phyloP scores from a whole-genome alignment of 2,888 invertebrate genomes.

The Lepeophtheirus nordmannii region DNA sequence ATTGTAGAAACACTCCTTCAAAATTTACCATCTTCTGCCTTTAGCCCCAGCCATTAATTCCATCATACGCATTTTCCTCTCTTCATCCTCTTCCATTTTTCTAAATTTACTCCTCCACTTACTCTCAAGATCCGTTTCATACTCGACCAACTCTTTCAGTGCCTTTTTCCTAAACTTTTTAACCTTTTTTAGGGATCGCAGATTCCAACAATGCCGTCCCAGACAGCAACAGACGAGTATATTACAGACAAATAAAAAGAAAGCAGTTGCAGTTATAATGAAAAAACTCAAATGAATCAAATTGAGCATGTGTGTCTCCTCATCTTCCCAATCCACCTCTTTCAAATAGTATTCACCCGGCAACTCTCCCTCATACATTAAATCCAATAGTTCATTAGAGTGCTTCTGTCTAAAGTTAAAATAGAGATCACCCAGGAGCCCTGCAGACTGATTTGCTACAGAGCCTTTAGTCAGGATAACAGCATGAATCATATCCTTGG shows the following conservation, averaged over 20 bases:
- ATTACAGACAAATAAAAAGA: neutral
- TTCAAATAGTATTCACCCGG: neutral
- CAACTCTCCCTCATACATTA: neutral
- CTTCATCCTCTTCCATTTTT: neutral
- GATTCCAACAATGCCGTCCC: neutral
- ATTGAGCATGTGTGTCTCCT: slow-evolving; percentile 1
- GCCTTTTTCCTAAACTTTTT: neutral
- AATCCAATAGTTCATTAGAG: neutral
- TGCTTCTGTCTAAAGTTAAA: neutral
- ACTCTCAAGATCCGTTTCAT: neutral
- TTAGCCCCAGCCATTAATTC: neutral
- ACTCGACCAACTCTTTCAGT: neutral
- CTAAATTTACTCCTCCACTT: neutral
- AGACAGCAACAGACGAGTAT: neutral
- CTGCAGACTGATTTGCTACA: neutral
- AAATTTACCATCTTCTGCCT: neutral
- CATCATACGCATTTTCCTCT: neutral
- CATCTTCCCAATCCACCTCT: neutral
- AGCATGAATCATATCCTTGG: neutral
- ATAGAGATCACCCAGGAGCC: neutral
- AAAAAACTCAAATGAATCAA: neutral
- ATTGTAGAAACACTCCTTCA: no score
- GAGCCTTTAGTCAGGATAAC: neutral
- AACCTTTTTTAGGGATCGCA: neutral
- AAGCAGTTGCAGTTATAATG: neutral